Evolutionary conservation across 2,113 vertebrate genomes (phyloP).

Genomic region (Herpailurus yagouaroundi): DNA sequence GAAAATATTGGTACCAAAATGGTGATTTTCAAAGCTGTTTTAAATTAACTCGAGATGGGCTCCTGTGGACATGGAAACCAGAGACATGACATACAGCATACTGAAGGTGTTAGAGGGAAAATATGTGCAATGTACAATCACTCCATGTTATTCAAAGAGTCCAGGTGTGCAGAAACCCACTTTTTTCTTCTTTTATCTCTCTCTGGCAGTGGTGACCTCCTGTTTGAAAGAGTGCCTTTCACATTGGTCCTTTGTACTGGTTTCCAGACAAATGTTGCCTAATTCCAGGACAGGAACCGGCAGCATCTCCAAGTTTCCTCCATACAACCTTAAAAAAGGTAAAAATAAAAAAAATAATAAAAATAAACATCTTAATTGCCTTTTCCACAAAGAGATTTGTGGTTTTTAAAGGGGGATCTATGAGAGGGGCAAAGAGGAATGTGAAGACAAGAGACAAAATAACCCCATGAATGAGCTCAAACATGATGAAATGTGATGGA

Average conservation of each 20-base stretch:
- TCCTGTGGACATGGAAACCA: slow-evolving; percentile 57
- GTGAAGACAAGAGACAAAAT: slow-evolving; percentile 57
- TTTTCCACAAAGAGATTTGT: background rate
- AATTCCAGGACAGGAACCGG: slow-evolving; percentile 92
- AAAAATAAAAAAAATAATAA: slow-evolving; percentile 69
- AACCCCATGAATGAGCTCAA: slow-evolving; percentile 46
- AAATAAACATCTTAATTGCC: slow-evolving; percentile 63
- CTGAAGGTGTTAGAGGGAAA: slow-evolving; percentile 42
- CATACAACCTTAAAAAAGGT: slow-evolving; percentile 87
- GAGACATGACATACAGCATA: slow-evolving; percentile 36
- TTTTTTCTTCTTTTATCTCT: slow-evolving; percentile 48
- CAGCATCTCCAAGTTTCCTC: slow-evolving; percentile 93
- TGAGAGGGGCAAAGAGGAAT: background rate
- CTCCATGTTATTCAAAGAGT: slow-evolving; percentile 59
- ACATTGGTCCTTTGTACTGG: slow-evolving; percentile 91
- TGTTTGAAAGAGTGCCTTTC: slow-evolving; percentile 60
- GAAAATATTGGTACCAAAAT: slow-evolving; percentile 57
- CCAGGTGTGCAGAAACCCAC: slow-evolving; percentile 36
- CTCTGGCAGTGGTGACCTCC: slow-evolving; percentile 56
- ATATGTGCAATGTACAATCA: slow-evolving; percentile 60
- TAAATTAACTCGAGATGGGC: slow-evolving; percentile 58
- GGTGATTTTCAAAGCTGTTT: slow-evolving; percentile 60
- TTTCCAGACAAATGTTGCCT: slow-evolving; percentile 89
- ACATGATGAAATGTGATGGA: slow-evolving; percentile 1
- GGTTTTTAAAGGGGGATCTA: background rate